A percentile compares a stretch with the other conserved stretches of the same genome.
phyloP scores from a whole-genome alignment of 2,888 invertebrate genomes.

The Rotaria sp. region DNA sequence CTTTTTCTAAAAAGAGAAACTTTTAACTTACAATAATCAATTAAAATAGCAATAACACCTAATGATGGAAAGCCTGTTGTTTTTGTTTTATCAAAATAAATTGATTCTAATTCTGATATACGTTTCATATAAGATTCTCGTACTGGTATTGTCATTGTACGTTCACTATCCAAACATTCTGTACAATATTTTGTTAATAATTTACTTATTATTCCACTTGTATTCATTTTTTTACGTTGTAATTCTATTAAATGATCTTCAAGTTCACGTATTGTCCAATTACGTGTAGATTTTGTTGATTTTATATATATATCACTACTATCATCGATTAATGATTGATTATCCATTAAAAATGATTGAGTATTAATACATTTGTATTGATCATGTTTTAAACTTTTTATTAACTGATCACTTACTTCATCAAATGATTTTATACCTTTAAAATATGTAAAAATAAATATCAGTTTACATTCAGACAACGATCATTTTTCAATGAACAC shows the following conservation, averaged over 20 bases:
- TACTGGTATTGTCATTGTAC: background rate
- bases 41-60: background rate
- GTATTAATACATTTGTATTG: background rate
- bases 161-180: background rate
- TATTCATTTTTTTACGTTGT: background rate
- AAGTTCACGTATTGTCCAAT: background rate
- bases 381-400: background rate
- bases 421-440: background rate
- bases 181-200: background rate
- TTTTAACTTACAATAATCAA: slow-evolving; percentile 1
- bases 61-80: background rate
- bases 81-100: background rate
- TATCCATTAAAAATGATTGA: background rate
- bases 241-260: background rate
- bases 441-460: background rate
- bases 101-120: background rate
- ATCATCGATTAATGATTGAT: background rate
- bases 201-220: background rate
- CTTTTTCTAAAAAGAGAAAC: too few species aligned
- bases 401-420: background rate
- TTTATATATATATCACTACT: background rate
- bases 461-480: too few species aligned
- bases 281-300: background rate
- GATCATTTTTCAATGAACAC: too few species aligned
- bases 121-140: background rate